Percentiles rank a stretch among this genome's conserved stretches.
Conservation (phyloP, 2,797 vertebrate species). For the Sebastes variabilis region DNA sequence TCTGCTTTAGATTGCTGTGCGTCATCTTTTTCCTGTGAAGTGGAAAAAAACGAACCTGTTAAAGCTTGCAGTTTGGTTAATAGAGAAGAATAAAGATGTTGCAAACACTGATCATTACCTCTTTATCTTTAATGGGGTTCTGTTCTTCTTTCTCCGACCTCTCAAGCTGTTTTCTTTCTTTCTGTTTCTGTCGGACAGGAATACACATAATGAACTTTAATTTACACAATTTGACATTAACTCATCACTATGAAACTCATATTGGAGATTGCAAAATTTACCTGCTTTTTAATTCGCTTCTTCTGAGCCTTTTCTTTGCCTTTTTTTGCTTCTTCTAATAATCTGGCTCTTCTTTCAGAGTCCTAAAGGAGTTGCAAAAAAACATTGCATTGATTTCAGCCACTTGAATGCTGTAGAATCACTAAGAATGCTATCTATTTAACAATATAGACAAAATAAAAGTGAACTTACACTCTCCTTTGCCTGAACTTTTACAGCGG, state of each 20-base stretch:
- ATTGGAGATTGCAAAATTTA: fast-evolving
- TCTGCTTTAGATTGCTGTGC: background rate
- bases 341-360: constrained; percentile 37
- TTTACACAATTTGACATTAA: background rate
- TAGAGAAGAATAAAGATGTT: background rate
- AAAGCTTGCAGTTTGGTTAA: too few species aligned
- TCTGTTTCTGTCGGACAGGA: constrained; percentile 59
- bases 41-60: background rate
- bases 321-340: constrained; percentile 55
- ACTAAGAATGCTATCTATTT: background rate
- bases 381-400: background rate
- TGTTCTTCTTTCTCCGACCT: constrained; percentile 57
- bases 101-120: constrained; percentile 22
- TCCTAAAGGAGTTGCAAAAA: constrained; percentile 34
- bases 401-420: background rate
- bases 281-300: constrained; percentile 74
- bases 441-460: background rate
- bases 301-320: constrained; percentile 62
- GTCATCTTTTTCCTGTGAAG: constrained; percentile 35
- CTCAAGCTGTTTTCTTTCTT: constrained; percentile 54
- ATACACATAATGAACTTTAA: background rate
- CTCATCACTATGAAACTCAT: background rate
- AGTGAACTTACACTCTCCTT: constrained; percentile 46
- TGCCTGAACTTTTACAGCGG: background rate
- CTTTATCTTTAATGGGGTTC: constrained; percentile 15